phyloP scores from a whole-genome alignment of 2,888 invertebrate genomes.

The Brassicogethes aeneus region DNA sequence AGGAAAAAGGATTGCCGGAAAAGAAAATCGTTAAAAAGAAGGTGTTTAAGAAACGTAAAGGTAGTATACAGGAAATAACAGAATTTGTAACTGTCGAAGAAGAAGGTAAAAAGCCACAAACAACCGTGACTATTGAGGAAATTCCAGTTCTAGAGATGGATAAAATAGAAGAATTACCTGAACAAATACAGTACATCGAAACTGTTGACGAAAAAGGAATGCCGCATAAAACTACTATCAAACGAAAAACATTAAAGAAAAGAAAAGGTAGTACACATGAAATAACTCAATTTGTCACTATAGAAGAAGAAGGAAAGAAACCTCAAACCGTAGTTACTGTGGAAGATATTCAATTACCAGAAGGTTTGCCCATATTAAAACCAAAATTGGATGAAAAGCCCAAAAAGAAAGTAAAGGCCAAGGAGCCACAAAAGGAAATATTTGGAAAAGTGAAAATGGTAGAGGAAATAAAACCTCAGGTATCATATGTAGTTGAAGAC shows the following conservation, averaged over 20 bases:
- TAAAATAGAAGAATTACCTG: conserved; percentile 16
- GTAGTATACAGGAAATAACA: conserved; percentile 37
- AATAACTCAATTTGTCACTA: conserved; percentile 33
- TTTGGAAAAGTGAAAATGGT: conserved; percentile 15
- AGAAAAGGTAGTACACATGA: conserved; percentile 32
- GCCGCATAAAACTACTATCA: conserved; percentile 20
- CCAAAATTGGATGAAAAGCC: background rate
- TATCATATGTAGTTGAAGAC: background rate
- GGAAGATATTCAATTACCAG: conserved; percentile 24
- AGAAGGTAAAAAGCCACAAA: conserved; percentile 39
- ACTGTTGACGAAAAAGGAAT: conserved; percentile 14
- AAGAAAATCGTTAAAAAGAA: conserved; percentile 36
- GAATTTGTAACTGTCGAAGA: conserved; percentile 41
- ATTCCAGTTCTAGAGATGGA: conserved; percentile 16
- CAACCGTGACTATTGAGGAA: conserved; percentile 28
- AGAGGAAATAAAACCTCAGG: conserved; percentile 10
- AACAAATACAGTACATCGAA: conserved; percentile 19
- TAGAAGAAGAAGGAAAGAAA: conserved; percentile 25
- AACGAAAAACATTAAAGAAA: conserved; percentile 21
- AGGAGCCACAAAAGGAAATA: background rate
- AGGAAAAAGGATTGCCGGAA: conserved; percentile 23
- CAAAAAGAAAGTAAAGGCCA: background rate
- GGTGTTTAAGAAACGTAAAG: conserved; percentile 38
- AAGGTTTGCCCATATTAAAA: background rate
- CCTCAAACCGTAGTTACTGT: conserved; percentile 31